phyloP scores from a whole-genome alignment of 2,113 vertebrate species.

The Bubo bubo region DNA sequence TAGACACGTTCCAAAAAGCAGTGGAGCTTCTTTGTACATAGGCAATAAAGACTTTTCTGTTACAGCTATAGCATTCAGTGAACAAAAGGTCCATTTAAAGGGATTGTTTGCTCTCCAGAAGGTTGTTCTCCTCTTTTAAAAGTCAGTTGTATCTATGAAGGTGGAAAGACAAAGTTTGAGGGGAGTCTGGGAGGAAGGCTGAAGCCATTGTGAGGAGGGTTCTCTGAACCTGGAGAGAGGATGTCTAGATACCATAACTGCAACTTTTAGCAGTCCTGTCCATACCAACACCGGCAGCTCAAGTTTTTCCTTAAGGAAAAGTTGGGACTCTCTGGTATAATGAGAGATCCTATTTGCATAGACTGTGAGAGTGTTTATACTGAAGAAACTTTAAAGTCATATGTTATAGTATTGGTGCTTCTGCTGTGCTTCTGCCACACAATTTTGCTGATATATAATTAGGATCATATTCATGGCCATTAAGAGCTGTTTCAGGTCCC shows the following conservation, averaged over 20 bases:
- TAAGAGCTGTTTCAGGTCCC: neutral
- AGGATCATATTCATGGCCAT: neutral
- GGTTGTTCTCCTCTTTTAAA: neutral
- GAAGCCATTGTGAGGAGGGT: rapidly evolving
- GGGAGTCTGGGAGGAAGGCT: neutral
- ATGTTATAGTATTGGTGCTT: neutral
- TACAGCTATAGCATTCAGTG: neutral
- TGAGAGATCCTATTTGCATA: neutral
- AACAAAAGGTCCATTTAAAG: neutral
- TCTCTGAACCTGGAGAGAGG: neutral
- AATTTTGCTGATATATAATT: neutral
- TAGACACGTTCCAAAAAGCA: neutral
- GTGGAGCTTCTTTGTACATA: neutral
- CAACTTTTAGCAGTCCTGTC: neutral
- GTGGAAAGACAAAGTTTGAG: neutral
- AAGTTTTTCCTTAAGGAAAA: neutral
- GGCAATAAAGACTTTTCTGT: neutral
- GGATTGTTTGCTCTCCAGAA: neutral
- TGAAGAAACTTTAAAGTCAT: neutral
- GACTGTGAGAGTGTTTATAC: neutral
- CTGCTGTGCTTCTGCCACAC: neutral
- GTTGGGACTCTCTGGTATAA: neutral
- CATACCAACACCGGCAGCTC: neutral
- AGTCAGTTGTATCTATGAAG: neutral
- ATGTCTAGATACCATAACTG: neutral